Evolutionary conservation across 2,113 vertebrate genomes (phyloP).

Genomic region (Hemiprocne comata): DNA sequence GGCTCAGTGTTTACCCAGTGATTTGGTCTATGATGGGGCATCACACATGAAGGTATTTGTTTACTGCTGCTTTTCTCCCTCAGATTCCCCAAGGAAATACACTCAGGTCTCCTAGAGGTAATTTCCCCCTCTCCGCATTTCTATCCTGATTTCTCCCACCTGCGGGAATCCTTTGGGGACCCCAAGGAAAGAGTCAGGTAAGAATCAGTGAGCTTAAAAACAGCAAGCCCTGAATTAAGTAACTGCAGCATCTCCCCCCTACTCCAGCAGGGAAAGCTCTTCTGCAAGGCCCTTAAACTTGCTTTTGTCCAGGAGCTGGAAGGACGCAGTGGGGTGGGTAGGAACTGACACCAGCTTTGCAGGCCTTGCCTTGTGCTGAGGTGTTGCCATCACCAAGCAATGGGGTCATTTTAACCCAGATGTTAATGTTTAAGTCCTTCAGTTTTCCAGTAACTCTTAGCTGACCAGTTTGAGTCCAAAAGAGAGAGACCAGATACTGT

Average conservation of each 20-base stretch:
- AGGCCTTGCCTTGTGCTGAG: neutral
- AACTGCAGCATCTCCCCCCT: neutral
- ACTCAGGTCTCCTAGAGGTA: slow-evolving; percentile 91
- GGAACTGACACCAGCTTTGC: neutral
- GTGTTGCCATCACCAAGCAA: neutral
- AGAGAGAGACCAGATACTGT: neutral
- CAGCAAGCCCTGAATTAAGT: neutral
- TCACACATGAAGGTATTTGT: neutral
- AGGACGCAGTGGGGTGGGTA: accelerated
- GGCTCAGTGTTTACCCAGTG: neutral
- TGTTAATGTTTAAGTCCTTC: neutral
- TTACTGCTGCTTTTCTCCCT: neutral
- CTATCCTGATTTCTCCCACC: slow-evolving; percentile 92
- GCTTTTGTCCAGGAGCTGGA: neutral
- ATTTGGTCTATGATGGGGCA: neutral
- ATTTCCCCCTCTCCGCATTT: slow-evolving; percentile 93
- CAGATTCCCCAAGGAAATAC: slow-evolving; percentile 92
- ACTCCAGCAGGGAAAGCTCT: neutral
- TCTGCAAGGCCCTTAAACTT: neutral
- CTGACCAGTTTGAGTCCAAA: neutral
- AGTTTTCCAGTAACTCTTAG: neutral
- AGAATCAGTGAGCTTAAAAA: neutral
- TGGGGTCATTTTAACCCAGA: neutral
- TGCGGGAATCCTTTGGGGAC: slow-evolving; percentile 93
- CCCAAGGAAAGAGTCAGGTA: slow-evolving; percentile 94